Evolutionary conservation across 2,797 vertebrate species (phyloP), one percentile per base, ranked within the genome.

Genomic region (Leptoclinus maculatus): DNA sequence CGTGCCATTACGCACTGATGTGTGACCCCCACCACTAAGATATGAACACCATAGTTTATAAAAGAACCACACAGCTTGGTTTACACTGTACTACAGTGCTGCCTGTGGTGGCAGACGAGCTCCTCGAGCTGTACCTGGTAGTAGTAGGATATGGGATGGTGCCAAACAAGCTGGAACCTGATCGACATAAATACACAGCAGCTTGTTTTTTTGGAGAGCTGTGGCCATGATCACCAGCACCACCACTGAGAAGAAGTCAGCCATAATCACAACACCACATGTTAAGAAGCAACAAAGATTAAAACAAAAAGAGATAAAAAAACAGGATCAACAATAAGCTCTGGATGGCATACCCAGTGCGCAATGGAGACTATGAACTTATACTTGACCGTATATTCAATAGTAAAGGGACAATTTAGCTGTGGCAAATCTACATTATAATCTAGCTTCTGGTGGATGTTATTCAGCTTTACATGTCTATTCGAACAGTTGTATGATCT

Each of bases 151-250:
- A 53, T 68, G 78, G 83, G 86, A 76, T 68, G 75, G 85, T 74
- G 84, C 85, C 90, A 88, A 88, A 83, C 87, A 82, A 88, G 87
- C 86, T 82, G 83, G 76, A 85, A 87, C 82, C 83, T 76, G 79
- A 84, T 78, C 66, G 74, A 77, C 75, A 73, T 39, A 73, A 81
- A 88, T 71, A 78, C 64, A 62, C 32, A 2, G 65, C 72, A 71
- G 68, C 76, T 84, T 14, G 16, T 47, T 66, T 66, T 72, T 76
- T 72, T 76, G 32, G 65, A 45, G 66, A 70, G 36, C 36, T 70
- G 32, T 34, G 73, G 23, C 32, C 47, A 41, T 56, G 71, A 66
- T 71, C 66, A 74, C 16, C 72, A 72, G 2, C 29, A 53, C 21
- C 58, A 68, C 1, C 11, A 56, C 43, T 21, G 47, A 73, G 54